Evolutionary conservation across 1,140 invertebrate genomes (phyloP).

Genomic region (Steinernema khuongi): DNA sequence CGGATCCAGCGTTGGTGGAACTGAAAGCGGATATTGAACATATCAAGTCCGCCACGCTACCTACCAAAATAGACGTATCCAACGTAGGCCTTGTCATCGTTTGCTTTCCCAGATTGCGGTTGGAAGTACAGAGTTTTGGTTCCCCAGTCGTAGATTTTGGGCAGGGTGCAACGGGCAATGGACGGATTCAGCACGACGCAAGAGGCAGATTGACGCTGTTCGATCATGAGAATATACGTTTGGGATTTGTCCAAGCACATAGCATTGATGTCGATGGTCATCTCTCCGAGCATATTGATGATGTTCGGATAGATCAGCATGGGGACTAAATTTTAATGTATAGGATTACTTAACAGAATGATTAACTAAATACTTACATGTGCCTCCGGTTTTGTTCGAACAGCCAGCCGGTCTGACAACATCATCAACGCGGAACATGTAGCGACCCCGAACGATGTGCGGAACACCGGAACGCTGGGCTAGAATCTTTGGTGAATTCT

Average conservation of each 20-base stretch:
- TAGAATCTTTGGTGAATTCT: slow-evolving; percentile 57
- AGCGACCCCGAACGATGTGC: slow-evolving; percentile 55
- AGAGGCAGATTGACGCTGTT: slow-evolving; percentile 56
- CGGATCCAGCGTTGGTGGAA: slow-evolving; percentile 57
- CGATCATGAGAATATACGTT: slow-evolving; percentile 58
- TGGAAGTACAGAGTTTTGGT: slow-evolving; percentile 59
- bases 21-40: slow-evolving; percentile 32
- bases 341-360: too few relatives aligned
- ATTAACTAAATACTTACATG: slow-evolving; percentile 39
- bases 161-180: slow-evolving; percentile 52
- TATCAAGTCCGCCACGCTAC: slow-evolving; percentile 5
- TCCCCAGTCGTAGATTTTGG: slow-evolving; percentile 59
- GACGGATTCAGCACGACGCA: slow-evolving; percentile 53
- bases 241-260: slow-evolving; percentile 53
- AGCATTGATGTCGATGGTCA: slow-evolving; percentile 58
- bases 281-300: slow-evolving; percentile 58
- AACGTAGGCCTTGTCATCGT: slow-evolving; percentile 58
- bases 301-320: slow-evolving; percentile 59
- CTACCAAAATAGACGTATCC: slow-evolving; percentile 58
- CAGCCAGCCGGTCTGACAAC: slow-evolving; percentile 57
- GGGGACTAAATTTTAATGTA: slow-evolving; percentile 52
- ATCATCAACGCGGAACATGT: slow-evolving; percentile 59
- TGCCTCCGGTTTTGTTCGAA: slow-evolving; percentile 58
- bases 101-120: slow-evolving; percentile 58
- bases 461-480: slow-evolving; percentile 57